phyloP scores from a whole-genome alignment of 1,140 invertebrate genomes.

The Lucilia cuprina region DNA sequence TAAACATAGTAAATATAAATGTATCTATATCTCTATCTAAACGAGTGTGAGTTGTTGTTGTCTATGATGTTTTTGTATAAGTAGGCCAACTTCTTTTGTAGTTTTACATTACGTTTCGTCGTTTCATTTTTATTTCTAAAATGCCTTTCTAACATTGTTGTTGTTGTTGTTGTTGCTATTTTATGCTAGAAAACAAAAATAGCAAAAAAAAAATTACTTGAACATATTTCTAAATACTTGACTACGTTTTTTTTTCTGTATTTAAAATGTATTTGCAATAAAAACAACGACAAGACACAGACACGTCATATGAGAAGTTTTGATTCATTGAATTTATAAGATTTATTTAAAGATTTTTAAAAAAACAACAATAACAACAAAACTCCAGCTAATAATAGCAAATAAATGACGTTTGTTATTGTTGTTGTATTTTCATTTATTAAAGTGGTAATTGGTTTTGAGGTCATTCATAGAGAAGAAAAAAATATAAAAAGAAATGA shows the following conservation, averaged over 20 bases:
- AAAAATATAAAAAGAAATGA: not conserved
- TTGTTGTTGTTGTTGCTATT: not conserved
- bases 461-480: not conserved
- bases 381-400: not conserved
- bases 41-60: not conserved
- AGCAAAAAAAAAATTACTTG: not conserved
- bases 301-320: not conserved
- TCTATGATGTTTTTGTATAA: not conserved
- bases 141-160: not conserved
- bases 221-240: too few relatives aligned
- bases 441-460: not conserved
- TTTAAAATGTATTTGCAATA: too few relatives aligned
- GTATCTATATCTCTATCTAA: too few relatives aligned
- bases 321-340: too few relatives aligned
- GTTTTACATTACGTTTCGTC: not conserved
- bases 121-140: not conserved
- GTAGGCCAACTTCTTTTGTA: conserved; percentile 31
- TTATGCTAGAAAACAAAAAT: not conserved
- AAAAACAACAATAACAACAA: not conserved
- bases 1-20: too few relatives aligned
- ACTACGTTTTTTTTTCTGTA: too few relatives aligned
- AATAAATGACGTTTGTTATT: not conserved
- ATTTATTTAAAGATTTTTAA: not conserved
- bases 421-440: too few relatives aligned
- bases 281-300: not conserved